Evolutionary conservation across 64 coral and sea anemone species (phyloP).

Genomic region (Porites australiensis): DNA sequence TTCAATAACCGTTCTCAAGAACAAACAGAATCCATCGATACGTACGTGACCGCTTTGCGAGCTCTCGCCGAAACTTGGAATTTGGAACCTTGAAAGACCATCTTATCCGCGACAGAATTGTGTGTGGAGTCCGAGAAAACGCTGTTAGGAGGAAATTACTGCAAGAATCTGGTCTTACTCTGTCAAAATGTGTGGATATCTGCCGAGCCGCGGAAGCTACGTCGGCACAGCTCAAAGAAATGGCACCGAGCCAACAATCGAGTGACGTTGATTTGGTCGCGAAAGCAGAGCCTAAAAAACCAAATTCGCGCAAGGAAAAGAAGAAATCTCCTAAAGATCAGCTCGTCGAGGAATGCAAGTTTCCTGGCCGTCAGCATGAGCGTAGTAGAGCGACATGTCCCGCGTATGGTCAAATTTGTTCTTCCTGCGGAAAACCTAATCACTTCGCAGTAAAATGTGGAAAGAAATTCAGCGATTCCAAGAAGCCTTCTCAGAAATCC

Average conservation of each 20-base stretch:
- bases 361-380: constrained; percentile 29
- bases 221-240: constrained; percentile 11
- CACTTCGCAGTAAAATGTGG: constrained; percentile 50
- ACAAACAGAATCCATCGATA: constrained; percentile 44
- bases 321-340: constrained; percentile 6
- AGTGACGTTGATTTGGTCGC: not conserved
- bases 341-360: constrained; percentile 13
- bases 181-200: constrained; percentile 47
- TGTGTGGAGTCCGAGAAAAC: too few species aligned
- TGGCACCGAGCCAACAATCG: not conserved
- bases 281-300: not conserved
- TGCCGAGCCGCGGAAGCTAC: constrained; percentile 37
- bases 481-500: constrained; percentile 5
- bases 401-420: too few species aligned
- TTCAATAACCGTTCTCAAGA: not conserved
- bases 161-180: constrained; percentile 41
- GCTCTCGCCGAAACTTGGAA: constrained; percentile 31
- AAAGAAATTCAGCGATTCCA: constrained; percentile 6
- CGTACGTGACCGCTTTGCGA: constrained; percentile 37
- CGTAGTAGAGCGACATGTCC: constrained; percentile 32
- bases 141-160: constrained; percentile 34
- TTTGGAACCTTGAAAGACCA: too few species aligned
- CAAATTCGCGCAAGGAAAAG: not conserved
- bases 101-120: too few species aligned
- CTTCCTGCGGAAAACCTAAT: too few species aligned